Base-by-base conservation (phyloP, 2,888 invertebrate species). In the Eutolmus rufibarbis region DNA sequence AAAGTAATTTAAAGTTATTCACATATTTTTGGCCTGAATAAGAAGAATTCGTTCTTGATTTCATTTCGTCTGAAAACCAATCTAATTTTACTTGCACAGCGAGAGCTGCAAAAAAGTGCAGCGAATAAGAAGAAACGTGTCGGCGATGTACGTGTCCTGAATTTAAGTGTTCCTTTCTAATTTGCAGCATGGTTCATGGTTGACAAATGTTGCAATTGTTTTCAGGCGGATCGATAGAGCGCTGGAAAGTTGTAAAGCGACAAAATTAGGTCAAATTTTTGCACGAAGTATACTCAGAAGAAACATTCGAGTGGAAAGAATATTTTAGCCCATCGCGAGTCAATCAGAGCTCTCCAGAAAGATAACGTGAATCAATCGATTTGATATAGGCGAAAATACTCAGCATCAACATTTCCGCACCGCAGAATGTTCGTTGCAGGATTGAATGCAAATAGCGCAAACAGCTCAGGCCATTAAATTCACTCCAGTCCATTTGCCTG, bases 361-460 rank as follows among this genome's bases (percentile, higher is more conserved):
- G 76, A n/a, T 43, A 23, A 78, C 43, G 78, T 43, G 43, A 79
- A 79, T 56, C 79, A 51, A 79, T 79, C 46, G 51, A 51, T 46
- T 16, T 19, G 16, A 51, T 19, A 7, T 51, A 66, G 28, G 51
- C 16, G 51, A 79, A 79, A 79, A 79, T 46, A 51, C 19, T 51
- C 79, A 51, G 51, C 34, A 51, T 56, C 34, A 79, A 79, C 79
- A 79, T 79, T 79, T n/a, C 28, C 78, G 28, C 31, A 66, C 51
- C 79, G 40, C 28, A 79, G 79, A 79, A 79, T 79, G 51, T 28
- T 31, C 51, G 28, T 5, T 8, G 74, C 40, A 84, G 40, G 74
- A 74, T 84, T 84, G 51, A 86, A 86, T 86, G 86, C 86, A 86
- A 86, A 86, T 86, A 76, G 66, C 31, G 51, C 46, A 86, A 86